A percentile compares a stretch with the other conserved stretches of the same genome.
These are phyloP conservation scores for Dichetophora obliterata DNA, from an alignment of 2,888 invertebrate genomes.

Conservation along the genomic window DNA sequence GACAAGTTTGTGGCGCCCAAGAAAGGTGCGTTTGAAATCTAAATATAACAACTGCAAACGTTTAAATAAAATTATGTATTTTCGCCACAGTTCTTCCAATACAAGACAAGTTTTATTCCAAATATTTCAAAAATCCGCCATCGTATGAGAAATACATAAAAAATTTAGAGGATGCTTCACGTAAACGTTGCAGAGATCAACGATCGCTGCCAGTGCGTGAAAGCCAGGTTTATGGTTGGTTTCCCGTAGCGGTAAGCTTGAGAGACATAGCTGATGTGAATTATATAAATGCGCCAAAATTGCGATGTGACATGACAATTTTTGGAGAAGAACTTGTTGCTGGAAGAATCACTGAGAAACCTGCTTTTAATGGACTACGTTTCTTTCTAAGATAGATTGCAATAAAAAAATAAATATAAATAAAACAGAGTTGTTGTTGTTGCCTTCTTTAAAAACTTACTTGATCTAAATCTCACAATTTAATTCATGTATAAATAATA, in stretches of 20 bases:
- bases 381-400: constrained; percentile 55
- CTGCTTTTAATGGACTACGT: constrained; percentile 60
- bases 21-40: constrained; percentile 52
- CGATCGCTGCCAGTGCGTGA: constrained; percentile 58
- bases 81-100: constrained; percentile 58
- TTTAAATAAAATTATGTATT: neutral
- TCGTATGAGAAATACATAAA: constrained; percentile 17
- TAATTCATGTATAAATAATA: too few species aligned
- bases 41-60: too few species aligned
- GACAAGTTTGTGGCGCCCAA: constrained; percentile 58
- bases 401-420: too few species aligned
- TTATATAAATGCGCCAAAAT: constrained; percentile 58
- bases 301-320: constrained; percentile 63
- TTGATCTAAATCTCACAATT: too few species aligned
- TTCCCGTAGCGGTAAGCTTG: constrained; percentile 58
- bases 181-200: constrained; percentile 25
- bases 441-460: too few species aligned
- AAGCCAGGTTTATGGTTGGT: constrained; percentile 66
- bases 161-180: constrained; percentile 13
- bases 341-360: constrained; percentile 63
- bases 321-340: constrained; percentile 61
- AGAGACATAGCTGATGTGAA: neutral
- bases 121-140: constrained; percentile 48
- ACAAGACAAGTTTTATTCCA: constrained; percentile 61
- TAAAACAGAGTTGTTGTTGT: too few species aligned